phyloP scores from a whole-genome alignment of 2,888 invertebrate genomes.

The Lasiommata megera region DNA sequence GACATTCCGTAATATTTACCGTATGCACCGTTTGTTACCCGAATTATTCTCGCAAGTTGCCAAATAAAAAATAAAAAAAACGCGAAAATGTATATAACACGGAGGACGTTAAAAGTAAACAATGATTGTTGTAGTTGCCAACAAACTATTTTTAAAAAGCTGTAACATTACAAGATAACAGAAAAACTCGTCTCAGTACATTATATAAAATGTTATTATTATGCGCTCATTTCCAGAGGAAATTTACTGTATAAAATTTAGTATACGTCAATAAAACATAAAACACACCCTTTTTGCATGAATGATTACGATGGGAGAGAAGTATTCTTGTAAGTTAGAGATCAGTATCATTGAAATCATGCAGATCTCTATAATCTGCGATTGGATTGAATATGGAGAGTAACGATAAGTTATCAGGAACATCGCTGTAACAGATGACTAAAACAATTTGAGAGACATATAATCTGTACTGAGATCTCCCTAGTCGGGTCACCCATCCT shows the following conservation, averaged over 20 bases:
- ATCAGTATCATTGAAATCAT: too few species aligned
- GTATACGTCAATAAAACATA: too few species aligned
- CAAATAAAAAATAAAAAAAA: not conserved
- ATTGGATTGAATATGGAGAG: too few species aligned
- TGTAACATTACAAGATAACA: constrained; percentile 12
- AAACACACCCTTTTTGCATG: too few species aligned
- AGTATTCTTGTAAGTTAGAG: too few species aligned
- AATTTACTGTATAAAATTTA: constrained; percentile 12
- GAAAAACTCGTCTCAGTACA: not conserved
- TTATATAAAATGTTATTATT: not conserved
- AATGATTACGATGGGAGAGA: too few species aligned
- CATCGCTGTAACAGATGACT: too few species aligned
- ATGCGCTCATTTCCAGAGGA: constrained; percentile 20
- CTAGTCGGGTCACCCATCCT: too few species aligned
- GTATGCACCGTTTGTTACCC: not conserved
- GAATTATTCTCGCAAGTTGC: not conserved
- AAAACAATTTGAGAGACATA: too few species aligned
- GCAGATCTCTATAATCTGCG: too few species aligned
- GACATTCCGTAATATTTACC: not conserved
- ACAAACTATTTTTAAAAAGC: constrained; percentile 22
- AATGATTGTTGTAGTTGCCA: constrained; percentile 19
- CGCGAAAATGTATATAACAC: not conserved
- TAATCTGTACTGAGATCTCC: too few species aligned
- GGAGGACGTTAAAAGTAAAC: constrained; percentile 15
- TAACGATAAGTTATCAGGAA: too few species aligned